Evolutionary conservation across 2,113 vertebrate genomes (phyloP), one percentile per base, ranked within the genome.

Genomic region (Ifrita kowaldi): DNA sequence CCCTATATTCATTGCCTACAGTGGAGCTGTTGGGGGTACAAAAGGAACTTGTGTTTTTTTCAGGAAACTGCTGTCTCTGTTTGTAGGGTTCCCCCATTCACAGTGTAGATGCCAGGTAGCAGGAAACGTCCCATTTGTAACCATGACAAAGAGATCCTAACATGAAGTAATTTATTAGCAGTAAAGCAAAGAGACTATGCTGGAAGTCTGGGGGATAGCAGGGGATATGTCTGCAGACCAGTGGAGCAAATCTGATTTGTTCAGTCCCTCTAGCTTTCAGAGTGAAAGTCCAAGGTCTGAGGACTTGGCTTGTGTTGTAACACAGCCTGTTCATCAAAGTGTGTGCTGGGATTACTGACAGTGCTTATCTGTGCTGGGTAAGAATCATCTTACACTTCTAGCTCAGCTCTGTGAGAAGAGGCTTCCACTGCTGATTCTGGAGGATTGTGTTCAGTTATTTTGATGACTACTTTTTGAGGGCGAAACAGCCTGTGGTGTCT

Each of bases 241-340:
- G 27, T 47, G 19, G 22, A 68, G 35, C 23, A 89, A 81, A 89
- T 93, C 83, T 77, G 88, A 67, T 84, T 76, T 67, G 26, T 65
- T 94, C 46, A 81, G 76, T 92, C 60, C 39, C 32, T 89, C 64
- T 81, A 89, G 68, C 73, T 90, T 90, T 87, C 59, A 53, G 73
- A 95, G 73, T 47, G 56, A 27, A 92, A 89, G 83, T 75, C 56
- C 42, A 35, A 23, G 52, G 60, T 87, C 52, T 89, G 80, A 92
- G 89, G 33, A 59, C 39, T 80, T 85, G 71, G 64, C 56, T 62
- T 84, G 67, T 60, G 13, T 53, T 77, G 71, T 67, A 78, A 84
- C 37, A 49, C 13, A 39, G 79, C 42, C 57, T n/a, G 28, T 63
- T 86, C 64, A 60, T 81, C 64, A 26, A 37, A 55, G 60, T 59